Base-by-base conservation (phyloP, 2,888 invertebrate species). In the Dolichopus griseipennis region DNA sequence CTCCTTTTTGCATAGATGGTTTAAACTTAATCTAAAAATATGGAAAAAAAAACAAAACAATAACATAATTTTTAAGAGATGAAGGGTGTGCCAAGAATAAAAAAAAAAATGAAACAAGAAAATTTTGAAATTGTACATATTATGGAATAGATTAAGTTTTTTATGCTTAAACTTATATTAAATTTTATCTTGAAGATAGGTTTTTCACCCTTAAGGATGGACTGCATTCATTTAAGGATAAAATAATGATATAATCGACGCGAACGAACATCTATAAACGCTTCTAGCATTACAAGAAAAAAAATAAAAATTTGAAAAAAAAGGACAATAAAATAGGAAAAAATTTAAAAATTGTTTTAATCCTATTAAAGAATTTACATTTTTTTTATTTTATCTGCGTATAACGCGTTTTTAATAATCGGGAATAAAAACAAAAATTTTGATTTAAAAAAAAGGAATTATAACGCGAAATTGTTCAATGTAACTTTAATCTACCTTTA, bases 201-300 rank as follows among this genome's bases (percentile, higher is more conserved):
- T 52, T 52, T 52, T 12, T 52, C 15, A 52, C 15, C 52, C 52
- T 52, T 52, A 52, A 52, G 52, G 52, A 52, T 52, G 15, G 18
- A 12, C 52, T 52, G 52, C 1, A 52, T 52, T 52, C 52, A 52
- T 52, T 52, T 52, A 52, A 52, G 52, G 52, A 52, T 52, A 52
- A 52, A 52, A 52, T 52, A 52, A 52, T 52, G 52, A 52, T 52
- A 52, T 52, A 52, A 52, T 52, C 52, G 52, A 52, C 52, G 52
- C 52, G 52, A 52, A 15, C 52, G 15, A 52, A 52, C 15, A 52
- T 52, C 52, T 52, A 52, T 18, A 52, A 52, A 52, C 52, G 52
- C 52, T 52, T 52, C 52, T 52, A n/a, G 52, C 52, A 6, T 52
- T 37, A 52, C 18, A 52, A 18, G 15, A 12, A 52, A 52, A n/a